phyloP scores from a whole-genome alignment of 64 coral and sea anemone species.

The Exaiptasia diaphana region DNA sequence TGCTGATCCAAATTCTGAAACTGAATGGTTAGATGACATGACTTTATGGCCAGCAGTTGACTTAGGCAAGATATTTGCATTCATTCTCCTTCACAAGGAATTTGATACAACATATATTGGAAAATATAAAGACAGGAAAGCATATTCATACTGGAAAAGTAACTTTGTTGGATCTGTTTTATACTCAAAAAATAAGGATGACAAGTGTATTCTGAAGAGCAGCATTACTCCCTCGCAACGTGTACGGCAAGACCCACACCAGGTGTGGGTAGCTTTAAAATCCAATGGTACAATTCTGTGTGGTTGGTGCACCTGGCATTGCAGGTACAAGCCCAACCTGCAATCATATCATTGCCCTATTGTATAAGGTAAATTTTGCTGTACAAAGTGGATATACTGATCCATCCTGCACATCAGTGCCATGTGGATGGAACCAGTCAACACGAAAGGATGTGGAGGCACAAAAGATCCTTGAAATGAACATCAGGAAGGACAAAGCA shows the following conservation, averaged over 20 bases:
- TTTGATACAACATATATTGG: slow-evolving; percentile 1
- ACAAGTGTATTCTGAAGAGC: neutral
- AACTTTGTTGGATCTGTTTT: slow-evolving; percentile 23
- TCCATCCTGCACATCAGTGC: slow-evolving; percentile 22
- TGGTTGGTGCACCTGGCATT: slow-evolving; percentile 3
- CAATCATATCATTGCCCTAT: slow-evolving; percentile 26
- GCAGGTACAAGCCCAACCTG: slow-evolving; percentile 25
- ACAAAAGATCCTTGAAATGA: neutral
- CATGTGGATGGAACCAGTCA: neutral
- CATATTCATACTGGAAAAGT: slow-evolving; percentile 28
- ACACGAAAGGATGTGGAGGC: neutral
- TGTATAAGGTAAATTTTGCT: slow-evolving; percentile 37
- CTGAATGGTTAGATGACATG: neutral
- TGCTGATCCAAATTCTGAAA: neutral
- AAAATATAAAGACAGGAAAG: slow-evolving; percentile 26
- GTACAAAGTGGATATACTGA: neutral
- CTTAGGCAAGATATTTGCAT: slow-evolving; percentile 5
- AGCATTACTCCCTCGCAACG: slow-evolving; percentile 1
- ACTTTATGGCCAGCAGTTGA: slow-evolving; percentile 3
- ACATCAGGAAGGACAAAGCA: neutral
- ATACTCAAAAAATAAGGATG: neutral
- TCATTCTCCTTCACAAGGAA: neutral
- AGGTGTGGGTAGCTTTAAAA: neutral
- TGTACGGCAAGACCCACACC: neutral
- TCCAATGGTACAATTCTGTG: neutral